phyloP scores from a whole-genome alignment of 2,888 invertebrate species.

The Lypha dubia region DNA sequence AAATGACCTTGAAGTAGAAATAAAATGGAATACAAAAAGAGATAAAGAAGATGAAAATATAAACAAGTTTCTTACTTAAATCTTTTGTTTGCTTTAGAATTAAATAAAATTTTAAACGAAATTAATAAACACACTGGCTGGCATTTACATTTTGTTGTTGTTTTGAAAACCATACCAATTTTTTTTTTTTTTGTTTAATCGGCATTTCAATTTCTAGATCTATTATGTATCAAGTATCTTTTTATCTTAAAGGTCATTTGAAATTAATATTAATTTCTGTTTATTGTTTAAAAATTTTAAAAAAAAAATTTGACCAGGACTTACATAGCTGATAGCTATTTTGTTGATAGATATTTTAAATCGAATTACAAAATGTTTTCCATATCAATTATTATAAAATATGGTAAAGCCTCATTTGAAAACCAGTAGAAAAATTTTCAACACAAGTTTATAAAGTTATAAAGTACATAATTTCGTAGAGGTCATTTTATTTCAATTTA shows the following conservation, averaged over 20 bases:
- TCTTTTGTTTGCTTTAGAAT: conserved; percentile 57
- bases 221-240: background rate
- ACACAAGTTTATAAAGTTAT: no score
- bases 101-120: background rate
- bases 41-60: background rate
- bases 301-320: no score
- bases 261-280: no score
- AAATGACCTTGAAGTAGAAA: conserved; percentile 62
- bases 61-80: conserved; percentile 55
- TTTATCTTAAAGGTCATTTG: background rate
- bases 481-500: no score
- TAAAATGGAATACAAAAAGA: conserved; percentile 11
- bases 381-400: no score
- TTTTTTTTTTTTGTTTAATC: background rate
- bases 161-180: conserved; percentile 3
- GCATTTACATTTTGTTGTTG: background rate
- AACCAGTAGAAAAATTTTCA: no score
- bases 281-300: no score
- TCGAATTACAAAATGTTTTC: no score
- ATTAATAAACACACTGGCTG: background rate
- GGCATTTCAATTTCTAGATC: conserved; percentile 8
- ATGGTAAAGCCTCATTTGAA: no score
- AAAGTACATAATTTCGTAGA: no score
- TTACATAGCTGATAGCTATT: no score
- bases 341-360: no score